phyloP scores from a whole-genome alignment of 2,797 vertebrate genomes.

The Thalassophryne amazonica region DNA sequence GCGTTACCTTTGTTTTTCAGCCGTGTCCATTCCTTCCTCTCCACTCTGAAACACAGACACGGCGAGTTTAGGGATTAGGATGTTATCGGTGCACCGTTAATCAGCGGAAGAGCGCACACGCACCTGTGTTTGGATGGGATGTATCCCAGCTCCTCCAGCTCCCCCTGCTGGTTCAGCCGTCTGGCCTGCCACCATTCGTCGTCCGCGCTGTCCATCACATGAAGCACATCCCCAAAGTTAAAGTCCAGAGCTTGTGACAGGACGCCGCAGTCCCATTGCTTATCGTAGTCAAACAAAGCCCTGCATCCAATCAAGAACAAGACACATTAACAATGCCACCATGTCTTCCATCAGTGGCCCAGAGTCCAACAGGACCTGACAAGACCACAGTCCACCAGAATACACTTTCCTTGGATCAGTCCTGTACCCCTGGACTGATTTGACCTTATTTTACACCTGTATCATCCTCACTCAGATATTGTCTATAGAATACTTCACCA shows the following conservation, averaged over 20 bases:
- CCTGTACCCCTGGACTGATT: no score
- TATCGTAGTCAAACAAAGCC: slow-evolving; percentile 89
- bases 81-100: not conserved
- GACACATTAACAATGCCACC: not conserved
- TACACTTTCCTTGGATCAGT: no score
- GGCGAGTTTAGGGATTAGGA: not conserved
- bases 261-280: slow-evolving; percentile 89
- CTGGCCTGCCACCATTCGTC: slow-evolving; percentile 92
- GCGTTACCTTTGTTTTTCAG: slow-evolving; percentile 82
- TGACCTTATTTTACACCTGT: no score
- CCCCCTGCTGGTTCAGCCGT: slow-evolving; percentile 82
- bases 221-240: slow-evolving; percentile 85
- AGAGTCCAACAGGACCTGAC: no score
- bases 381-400: no score
- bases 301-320: no score
- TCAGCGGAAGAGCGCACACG: not conserved
- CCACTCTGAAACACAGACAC: slow-evolving; percentile 74
- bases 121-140: slow-evolving; percentile 86
- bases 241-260: slow-evolving; percentile 89
- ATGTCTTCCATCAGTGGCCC: no score
- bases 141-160: slow-evolving; percentile 85
- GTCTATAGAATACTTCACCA: no score
- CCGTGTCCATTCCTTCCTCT: slow-evolving; percentile 87
- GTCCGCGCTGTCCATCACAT: slow-evolving; percentile 83
- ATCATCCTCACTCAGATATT: no score